These are phyloP conservation scores for Cirrhinus molitorella DNA, from an alignment of 2,797 vertebrate species.

Conservation along the genomic window DNA sequence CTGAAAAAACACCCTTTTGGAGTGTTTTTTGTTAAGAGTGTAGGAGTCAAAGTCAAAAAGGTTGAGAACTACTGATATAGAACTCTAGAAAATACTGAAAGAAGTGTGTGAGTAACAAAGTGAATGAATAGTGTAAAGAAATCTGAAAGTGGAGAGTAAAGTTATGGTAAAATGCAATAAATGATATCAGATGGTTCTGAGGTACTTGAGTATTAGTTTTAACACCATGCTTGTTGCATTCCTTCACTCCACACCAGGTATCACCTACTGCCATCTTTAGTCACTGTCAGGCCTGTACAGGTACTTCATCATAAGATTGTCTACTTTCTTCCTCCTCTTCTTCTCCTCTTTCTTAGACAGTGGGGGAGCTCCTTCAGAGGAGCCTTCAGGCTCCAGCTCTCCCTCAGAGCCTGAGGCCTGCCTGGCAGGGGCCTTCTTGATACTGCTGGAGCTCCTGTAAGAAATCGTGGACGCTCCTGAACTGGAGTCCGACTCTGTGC, in stretches of 20 bases:
- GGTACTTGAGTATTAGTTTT: conserved; percentile 70
- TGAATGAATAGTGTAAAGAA: neutral
- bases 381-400: conserved; percentile 54
- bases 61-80: neutral
- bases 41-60: neutral
- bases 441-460: conserved; percentile 87
- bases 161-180: conserved; percentile 5
- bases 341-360: conserved; percentile 86
- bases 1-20: too few species aligned
- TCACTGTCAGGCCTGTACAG: conserved; percentile 94
- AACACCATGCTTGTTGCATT: conserved; percentile 79
- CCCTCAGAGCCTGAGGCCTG: conserved; percentile 66
- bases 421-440: conserved; percentile 85
- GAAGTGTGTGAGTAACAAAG: neutral
- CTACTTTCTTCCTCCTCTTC: conserved; percentile 91
- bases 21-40: too few species aligned
- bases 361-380: conserved; percentile 60
- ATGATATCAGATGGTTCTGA: neutral
- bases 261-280: conserved; percentile 90
- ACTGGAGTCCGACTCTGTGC: conserved; percentile 81
- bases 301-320: conserved; percentile 98
- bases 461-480: conserved; percentile 89
- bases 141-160: conserved; percentile 1
- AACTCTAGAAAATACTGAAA: neutral
- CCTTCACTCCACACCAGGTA: conserved; percentile 69